Evolutionary conservation across 2,113 vertebrate genomes (phyloP).

Genomic region (Eurystomus gularis): DNA sequence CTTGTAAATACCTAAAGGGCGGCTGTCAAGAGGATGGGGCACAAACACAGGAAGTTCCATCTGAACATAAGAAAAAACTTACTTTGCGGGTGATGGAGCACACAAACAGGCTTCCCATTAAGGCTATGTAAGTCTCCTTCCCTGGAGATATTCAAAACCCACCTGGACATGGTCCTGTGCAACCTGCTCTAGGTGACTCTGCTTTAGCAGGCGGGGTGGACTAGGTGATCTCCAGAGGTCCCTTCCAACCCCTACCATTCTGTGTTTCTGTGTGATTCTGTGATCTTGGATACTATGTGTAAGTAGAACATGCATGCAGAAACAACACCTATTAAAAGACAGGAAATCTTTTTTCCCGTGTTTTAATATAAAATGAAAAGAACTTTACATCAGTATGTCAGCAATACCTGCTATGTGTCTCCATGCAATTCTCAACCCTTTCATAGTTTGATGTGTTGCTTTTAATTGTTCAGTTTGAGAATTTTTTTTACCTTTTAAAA

Average conservation of each 20-base stretch:
- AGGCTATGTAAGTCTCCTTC: background rate
- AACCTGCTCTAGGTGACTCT: background rate
- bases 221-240: background rate
- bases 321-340: background rate
- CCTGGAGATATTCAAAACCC: background rate
- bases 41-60: background rate
- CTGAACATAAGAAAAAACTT: background rate
- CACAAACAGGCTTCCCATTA: background rate
- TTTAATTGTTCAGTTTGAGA: conserved; percentile 27
- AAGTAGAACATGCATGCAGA: background rate
- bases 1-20: background rate
- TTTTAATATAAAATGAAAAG: background rate
- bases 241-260: background rate
- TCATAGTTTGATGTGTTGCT: background rate
- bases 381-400: background rate
- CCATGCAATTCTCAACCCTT: background rate
- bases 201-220: background rate
- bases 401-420: background rate
- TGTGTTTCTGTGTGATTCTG: background rate
- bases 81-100: background rate
- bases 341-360: background rate
- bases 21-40: background rate
- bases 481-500: conserved; percentile 2
- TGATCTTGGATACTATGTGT: background rate
- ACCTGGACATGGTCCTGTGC: background rate